Conservation (phyloP, 2,797 vertebrate genomes). For the Okamejei kenojei region DNA sequence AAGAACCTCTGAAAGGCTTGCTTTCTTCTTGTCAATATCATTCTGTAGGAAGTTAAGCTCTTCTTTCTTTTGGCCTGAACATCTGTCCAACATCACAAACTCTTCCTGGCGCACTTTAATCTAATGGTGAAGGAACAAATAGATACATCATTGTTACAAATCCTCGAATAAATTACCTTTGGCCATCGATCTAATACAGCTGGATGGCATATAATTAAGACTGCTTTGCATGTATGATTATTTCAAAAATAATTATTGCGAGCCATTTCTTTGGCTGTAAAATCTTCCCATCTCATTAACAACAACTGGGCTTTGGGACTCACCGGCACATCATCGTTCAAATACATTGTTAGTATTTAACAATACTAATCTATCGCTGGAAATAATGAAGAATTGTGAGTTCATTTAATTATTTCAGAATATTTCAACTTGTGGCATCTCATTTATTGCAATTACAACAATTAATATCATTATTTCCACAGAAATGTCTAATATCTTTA, state of each 20-base stretch:
- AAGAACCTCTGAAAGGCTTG: conserved; percentile 59
- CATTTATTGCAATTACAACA: background rate
- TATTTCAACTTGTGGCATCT: background rate
- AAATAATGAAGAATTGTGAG: background rate
- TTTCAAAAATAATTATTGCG: background rate
- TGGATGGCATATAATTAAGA: background rate
- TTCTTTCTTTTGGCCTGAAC: conserved; percentile 55
- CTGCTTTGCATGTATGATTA: background rate
- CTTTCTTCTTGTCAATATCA: conserved; percentile 56
- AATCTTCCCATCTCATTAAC: background rate
- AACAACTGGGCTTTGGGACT: background rate
- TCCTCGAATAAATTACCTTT: background rate
- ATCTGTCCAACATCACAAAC: conserved; percentile 55
- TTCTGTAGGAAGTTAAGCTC: conserved; percentile 60
- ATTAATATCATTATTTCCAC: background rate
- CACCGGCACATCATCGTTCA: background rate
- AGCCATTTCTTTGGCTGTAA: background rate
- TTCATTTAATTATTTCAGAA: background rate
- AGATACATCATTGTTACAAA: background rate
- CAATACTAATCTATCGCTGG: background rate
- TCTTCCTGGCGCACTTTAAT: conserved; percentile 57
- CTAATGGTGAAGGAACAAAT: conserved; percentile 46
- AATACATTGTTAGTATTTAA: too few relatives aligned
- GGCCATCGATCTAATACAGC: background rate
- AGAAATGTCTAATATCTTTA: background rate